phyloP scores from a whole-genome alignment of 2,113 vertebrate species.

The Craseonycteris thonglongyai region DNA sequence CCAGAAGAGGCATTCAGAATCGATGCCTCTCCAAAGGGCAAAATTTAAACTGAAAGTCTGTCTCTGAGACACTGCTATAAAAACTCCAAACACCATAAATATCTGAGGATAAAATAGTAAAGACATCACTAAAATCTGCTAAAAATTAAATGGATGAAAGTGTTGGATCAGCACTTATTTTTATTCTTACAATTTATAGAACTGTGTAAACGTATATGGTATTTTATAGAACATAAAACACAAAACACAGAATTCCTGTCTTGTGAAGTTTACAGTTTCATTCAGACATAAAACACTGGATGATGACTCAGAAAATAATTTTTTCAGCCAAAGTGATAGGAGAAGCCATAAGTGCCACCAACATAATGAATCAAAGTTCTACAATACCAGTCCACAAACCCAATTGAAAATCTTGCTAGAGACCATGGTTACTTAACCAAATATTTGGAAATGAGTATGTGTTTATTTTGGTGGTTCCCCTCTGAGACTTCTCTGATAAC shows the following conservation, averaged over 20 bases:
- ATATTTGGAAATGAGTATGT: neutral
- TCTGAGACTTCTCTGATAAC: neutral
- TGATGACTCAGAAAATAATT: conserved; percentile 30
- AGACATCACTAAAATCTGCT: conserved; percentile 58
- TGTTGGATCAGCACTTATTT: conserved; percentile 66
- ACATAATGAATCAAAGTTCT: neutral
- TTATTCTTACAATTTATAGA: conserved; percentile 57
- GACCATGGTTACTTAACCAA: neutral
- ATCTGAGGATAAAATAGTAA: conserved; percentile 54
- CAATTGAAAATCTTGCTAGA: neutral
- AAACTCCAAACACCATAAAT: conserved; percentile 54
- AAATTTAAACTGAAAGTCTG: conserved; percentile 37
- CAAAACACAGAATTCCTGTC: conserved; percentile 51
- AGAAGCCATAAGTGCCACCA: neutral
- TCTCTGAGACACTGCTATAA: conserved; percentile 33
- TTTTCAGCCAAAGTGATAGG: neutral
- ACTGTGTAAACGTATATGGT: conserved; percentile 27
- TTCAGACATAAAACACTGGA: conserved; percentile 34
- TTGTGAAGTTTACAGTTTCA: conserved; percentile 50
- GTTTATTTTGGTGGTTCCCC: neutral
- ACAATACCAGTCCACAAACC: neutral
- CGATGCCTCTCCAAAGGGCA: conserved; percentile 38
- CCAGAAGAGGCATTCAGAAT: neutral
- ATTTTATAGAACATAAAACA: conserved; percentile 56
- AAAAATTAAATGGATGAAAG: conserved; percentile 67